Conservation (phyloP, 2,797 vertebrate species). For the Lemur catta region DNA sequence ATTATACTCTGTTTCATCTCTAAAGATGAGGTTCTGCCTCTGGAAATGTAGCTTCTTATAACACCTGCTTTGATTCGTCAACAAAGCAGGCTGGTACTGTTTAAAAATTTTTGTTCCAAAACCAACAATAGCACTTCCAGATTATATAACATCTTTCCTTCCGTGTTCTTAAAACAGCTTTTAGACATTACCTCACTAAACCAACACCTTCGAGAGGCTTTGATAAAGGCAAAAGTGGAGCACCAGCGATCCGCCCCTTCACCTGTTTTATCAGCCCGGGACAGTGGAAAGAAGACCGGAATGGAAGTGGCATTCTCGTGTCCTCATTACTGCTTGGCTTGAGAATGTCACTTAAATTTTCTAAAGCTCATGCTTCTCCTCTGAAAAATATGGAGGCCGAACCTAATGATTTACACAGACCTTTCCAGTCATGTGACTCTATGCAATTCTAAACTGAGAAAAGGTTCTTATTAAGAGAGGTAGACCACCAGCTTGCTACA, state of each 20-base stretch:
- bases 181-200: constrained; percentile 57
- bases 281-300: not conserved
- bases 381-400: not conserved
- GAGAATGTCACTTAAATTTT: not conserved
- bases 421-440: not conserved
- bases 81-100: not conserved
- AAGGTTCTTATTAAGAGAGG: not conserved
- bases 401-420: not conserved
- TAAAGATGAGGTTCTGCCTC: not conserved
- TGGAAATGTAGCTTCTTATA: not conserved
- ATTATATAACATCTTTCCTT: not conserved
- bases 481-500: not conserved
- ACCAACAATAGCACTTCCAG: constrained; percentile 23
- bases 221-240: not conserved
- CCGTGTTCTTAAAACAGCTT: not conserved
- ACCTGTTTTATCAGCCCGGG: not conserved
- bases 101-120: constrained; percentile 26
- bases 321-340: not conserved
- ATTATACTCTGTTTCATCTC: not conserved
- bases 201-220: constrained; percentile 42
- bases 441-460: not conserved
- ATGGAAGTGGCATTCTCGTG: not conserved
- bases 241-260: too few relatives aligned
- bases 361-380: not conserved
- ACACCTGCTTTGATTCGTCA: not conserved